A percentile compares a stretch with the other conserved stretches of the same genome.
Conservation (phyloP, 2,113 vertebrate species). For the Lycocorax pyrrhopterus region DNA sequence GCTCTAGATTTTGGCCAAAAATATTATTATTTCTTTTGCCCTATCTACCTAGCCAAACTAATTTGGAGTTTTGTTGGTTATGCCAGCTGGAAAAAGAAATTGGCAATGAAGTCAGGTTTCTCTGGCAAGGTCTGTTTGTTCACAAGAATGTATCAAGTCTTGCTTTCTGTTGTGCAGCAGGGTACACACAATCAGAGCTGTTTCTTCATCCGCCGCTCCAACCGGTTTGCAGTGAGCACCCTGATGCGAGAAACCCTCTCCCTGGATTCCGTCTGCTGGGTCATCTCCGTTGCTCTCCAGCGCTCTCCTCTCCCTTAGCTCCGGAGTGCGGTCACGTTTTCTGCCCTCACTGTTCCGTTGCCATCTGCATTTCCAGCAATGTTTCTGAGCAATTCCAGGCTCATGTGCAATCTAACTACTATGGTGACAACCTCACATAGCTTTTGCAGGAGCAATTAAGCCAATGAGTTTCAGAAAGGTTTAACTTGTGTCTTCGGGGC, state of each 20-base stretch:
- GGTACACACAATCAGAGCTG: not conserved
- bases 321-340: not conserved
- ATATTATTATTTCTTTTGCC: constrained; percentile 19
- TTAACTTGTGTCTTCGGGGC: not conserved
- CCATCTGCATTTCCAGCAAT: not conserved
- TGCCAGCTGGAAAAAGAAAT: constrained; percentile 25
- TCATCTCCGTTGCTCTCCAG: not conserved
- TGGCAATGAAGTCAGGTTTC: not conserved
- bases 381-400: not conserved
- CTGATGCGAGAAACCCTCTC: not conserved
- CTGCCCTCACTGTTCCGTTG: not conserved
- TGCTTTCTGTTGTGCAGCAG: constrained; percentile 1
- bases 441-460: not conserved
- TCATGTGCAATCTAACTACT: not conserved
- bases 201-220: not conserved
- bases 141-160: not conserved
- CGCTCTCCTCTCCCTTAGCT: not conserved
- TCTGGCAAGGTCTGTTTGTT: not conserved
- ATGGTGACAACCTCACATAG: not conserved
- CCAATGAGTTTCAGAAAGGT: not conserved
- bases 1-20: not conserved
- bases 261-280: not conserved
- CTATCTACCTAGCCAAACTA: constrained; percentile 30
- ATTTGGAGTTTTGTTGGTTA: constrained; percentile 21
- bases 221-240: not conserved